Percentiles rank a stretch among this genome's conserved stretches.
Conservation (phyloP, 2,797 vertebrate species). For the Calcarius lapponicus region DNA sequence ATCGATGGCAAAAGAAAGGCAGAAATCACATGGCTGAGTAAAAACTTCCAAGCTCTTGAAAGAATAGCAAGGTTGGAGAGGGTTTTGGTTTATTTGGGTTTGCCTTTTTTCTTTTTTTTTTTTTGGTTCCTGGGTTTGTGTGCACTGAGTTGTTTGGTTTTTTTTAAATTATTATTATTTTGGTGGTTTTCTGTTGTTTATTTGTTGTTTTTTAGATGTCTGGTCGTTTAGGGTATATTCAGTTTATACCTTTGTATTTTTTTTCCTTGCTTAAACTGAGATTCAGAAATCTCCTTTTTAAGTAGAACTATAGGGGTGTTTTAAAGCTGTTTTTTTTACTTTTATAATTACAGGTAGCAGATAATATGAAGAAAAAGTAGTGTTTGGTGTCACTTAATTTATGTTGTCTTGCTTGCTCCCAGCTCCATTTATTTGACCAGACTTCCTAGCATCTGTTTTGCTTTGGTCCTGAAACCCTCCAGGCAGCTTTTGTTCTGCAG, state of each 20-base stretch:
- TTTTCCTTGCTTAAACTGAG: neutral
- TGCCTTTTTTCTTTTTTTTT: neutral
- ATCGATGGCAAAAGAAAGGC: neutral
- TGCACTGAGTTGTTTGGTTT: fast-evolving
- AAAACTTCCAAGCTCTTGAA: neutral
- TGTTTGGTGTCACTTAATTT: neutral
- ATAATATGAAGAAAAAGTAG: neutral
- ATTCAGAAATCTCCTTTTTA: neutral
- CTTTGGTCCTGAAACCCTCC: neutral
- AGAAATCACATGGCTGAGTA: neutral
- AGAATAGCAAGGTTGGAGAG: neutral
- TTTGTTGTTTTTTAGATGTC: neutral
- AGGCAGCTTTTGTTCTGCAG: neutral
- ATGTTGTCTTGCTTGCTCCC: neutral
- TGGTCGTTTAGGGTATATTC: neutral
- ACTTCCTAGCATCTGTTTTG: neutral
- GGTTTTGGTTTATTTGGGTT: neutral
- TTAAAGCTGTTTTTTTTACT: neutral
- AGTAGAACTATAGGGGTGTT: neutral
- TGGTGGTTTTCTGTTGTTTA: neutral
- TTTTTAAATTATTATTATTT: neutral
- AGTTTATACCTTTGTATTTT: neutral
- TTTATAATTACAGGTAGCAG: neutral
- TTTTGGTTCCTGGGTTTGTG: neutral
- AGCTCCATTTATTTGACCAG: neutral